Evolutionary conservation across 2,797 vertebrate species (phyloP).

Genomic region (Manis crassicaudata): DNA sequence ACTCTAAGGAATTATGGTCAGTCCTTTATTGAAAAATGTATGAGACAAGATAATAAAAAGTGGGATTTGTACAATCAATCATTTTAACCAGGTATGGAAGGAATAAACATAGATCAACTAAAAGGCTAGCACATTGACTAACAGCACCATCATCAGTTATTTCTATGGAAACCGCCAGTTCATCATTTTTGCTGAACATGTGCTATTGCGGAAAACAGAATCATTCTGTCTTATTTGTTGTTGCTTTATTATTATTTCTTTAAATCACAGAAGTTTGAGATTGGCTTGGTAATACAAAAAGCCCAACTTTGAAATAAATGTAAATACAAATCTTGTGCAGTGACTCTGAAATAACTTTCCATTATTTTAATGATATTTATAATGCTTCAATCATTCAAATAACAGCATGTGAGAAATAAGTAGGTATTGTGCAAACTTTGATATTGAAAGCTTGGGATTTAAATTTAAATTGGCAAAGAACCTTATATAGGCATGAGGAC

Average conservation of each 20-base stretch:
- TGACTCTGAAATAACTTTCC: background rate
- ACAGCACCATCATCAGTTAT: constrained; percentile 43
- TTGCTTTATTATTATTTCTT: background rate
- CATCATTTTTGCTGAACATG: constrained; percentile 44
- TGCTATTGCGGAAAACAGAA: background rate
- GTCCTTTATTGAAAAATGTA: constrained; percentile 75
- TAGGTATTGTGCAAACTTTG: background rate
- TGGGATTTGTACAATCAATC: constrained; percentile 76
- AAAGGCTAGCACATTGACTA: constrained; percentile 70
- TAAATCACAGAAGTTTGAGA: background rate
- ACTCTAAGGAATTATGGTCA: constrained; percentile 76
- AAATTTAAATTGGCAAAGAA: constrained; percentile 31
- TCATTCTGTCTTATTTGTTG: background rate
- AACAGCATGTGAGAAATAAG: constrained; percentile 30
- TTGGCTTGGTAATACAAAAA: constrained; percentile 12
- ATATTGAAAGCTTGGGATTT: constrained; percentile 10
- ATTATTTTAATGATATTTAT: constrained; percentile 46
- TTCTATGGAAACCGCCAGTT: constrained; percentile 55
- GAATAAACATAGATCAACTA: constrained; percentile 80
- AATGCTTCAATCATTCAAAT: constrained; percentile 34
- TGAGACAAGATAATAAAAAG: constrained; percentile 82
- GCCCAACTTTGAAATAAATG: background rate
- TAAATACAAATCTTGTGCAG: background rate
- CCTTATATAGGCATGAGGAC: background rate
- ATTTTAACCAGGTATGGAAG: constrained; percentile 76